Evolutionary conservation across 2,888 invertebrate genomes (phyloP).

Genomic region (Apotomis capreana): DNA sequence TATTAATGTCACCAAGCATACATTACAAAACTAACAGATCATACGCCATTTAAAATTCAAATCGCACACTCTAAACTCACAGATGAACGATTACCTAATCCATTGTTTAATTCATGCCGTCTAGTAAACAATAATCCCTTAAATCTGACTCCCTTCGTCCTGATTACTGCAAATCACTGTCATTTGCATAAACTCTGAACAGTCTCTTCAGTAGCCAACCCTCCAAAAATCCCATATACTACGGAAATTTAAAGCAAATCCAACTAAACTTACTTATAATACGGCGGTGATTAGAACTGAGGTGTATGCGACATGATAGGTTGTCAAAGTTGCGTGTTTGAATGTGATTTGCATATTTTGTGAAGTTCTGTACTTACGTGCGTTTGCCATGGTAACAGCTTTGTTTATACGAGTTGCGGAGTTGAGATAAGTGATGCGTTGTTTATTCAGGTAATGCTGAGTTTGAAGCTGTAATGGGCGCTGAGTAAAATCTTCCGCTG

Average conservation of each 20-base stretch:
- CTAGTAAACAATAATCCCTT: slow-evolving; percentile 20
- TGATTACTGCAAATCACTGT: slow-evolving; percentile 10
- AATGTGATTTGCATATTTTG: slow-evolving; percentile 23
- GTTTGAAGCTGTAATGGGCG: neutral
- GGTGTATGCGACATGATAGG: neutral
- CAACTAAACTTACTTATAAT: neutral
- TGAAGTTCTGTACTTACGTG: slow-evolving; percentile 18
- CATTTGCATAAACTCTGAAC: slow-evolving; percentile 16
- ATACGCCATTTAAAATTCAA: neutral
- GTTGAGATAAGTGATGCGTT: slow-evolving; percentile 5
- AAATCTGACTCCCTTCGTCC: neutral
- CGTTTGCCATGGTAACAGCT: slow-evolving; percentile 5
- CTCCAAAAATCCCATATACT: neutral
- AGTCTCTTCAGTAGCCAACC: neutral
- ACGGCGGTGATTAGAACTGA: neutral
- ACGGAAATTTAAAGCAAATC: neutral
- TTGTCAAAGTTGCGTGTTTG: neutral
- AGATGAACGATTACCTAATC: slow-evolving; percentile 9
- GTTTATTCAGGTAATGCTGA: neutral
- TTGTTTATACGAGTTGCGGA: slow-evolving; percentile 4
- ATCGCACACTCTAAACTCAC: neutral
- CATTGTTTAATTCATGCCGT: slow-evolving; percentile 19
- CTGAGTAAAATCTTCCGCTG: neutral
- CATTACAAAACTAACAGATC: neutral
- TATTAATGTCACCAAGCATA: too few relatives aligned